These are phyloP conservation scores for Eristalinus aeneus DNA, from an alignment of 2,888 invertebrate genomes.

Conservation along the genomic window DNA sequence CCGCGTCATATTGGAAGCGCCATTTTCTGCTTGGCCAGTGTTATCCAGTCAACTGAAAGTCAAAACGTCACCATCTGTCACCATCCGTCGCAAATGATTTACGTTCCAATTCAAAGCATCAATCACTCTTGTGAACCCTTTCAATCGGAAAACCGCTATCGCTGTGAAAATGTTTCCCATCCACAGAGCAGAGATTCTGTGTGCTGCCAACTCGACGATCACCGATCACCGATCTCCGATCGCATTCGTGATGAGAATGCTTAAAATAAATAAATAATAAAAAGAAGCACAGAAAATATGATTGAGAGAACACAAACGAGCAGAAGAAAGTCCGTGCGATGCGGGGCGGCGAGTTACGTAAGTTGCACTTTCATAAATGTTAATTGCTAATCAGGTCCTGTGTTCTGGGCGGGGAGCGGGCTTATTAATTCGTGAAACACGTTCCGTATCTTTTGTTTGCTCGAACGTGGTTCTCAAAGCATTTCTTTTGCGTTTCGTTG, in stretches of 20 bases:
- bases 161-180: neutral
- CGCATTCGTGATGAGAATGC: conserved; percentile 22
- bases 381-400: conserved; percentile 56
- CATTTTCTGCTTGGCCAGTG: conserved; percentile 19
- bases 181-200: neutral
- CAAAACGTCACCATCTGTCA: conserved; percentile 15
- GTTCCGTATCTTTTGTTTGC: conserved; percentile 35
- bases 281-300: neutral
- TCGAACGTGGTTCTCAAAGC: conserved; percentile 16
- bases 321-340: neutral
- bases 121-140: neutral
- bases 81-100: conserved; percentile 8
- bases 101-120: neutral
- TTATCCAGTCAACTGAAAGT: neutral
- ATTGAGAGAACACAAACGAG: neutral
- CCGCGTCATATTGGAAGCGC: conserved; percentile 8
- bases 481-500: conserved; percentile 15
- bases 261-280: neutral
- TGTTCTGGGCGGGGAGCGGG: neutral
- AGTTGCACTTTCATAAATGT: conserved; percentile 49
- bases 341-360: conserved; percentile 26
- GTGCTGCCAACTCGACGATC: neutral
- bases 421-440: conserved; percentile 45
- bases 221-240: neutral
- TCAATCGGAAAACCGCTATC: neutral